Evolutionary conservation across 2,797 vertebrate genomes (phyloP).

Genomic region (Tenualosa thibaudeaui): DNA sequence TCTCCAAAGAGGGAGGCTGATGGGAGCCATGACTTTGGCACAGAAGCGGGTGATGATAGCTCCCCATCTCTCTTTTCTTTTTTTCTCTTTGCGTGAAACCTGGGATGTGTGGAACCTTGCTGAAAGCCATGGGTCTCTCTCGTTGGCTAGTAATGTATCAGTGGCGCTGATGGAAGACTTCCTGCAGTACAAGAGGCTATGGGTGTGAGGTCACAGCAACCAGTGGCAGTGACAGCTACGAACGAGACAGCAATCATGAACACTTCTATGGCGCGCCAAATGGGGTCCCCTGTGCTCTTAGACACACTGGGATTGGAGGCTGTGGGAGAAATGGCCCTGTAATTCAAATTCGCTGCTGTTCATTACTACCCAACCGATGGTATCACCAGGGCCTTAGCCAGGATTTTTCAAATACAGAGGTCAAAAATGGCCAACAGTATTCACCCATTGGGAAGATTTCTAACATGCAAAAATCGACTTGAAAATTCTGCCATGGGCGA

Average conservation of each 20-base stretch:
- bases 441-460: too few species aligned
- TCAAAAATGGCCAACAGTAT: too few species aligned
- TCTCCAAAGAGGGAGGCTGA: background rate
- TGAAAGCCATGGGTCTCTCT: background rate
- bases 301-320: slow-evolving; percentile 2
- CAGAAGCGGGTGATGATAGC: background rate
- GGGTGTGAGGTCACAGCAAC: slow-evolving; percentile 20
- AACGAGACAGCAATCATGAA: background rate
- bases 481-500: too few species aligned
- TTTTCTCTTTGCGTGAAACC: background rate
- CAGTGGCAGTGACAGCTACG: background rate
- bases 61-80: background rate
- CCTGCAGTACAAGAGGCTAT: background rate
- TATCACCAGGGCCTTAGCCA: background rate
- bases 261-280: background rate
- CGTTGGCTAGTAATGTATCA: background rate
- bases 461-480: too few species aligned
- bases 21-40: background rate
- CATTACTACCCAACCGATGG: background rate
- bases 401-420: too few species aligned
- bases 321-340: background rate
- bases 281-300: background rate
- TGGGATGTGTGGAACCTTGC: background rate
- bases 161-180: background rate
- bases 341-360: background rate